A percentile compares a stretch with the other conserved stretches of the same genome.
phyloP scores from a whole-genome alignment of 2,113 vertebrate species.

The Emydocephalus ijimae region DNA sequence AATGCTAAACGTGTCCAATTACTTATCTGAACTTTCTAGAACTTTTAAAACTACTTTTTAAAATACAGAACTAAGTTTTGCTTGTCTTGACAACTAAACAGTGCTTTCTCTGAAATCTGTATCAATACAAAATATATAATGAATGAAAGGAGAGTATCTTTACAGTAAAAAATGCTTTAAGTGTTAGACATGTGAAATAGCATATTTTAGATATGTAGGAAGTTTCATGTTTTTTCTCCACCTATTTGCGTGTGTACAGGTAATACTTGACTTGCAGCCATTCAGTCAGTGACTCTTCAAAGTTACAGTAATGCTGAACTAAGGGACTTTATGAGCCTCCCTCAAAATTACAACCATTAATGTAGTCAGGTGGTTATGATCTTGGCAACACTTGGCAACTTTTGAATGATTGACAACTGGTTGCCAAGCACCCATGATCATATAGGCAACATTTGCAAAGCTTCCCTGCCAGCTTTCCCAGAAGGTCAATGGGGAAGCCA shows the following conservation, averaged over 20 bases:
- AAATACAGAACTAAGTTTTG: not conserved
- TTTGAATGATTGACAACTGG: not conserved
- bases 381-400: not conserved
- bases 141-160: not conserved
- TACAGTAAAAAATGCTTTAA: not conserved
- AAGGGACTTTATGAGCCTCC: not conserved
- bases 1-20: not conserved
- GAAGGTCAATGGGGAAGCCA: not conserved
- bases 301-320: not conserved
- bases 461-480: not conserved
- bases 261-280: not conserved
- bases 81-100: not conserved
- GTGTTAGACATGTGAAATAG: not conserved
- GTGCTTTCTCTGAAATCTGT: not conserved
- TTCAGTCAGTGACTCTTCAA: not conserved
- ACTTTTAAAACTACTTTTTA: not conserved
- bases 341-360: not conserved
- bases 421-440: not conserved
- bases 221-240: not conserved
- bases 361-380: not conserved
- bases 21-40: not conserved
- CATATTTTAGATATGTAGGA: not conserved
- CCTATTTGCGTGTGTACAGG: not conserved
- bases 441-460: not conserved
- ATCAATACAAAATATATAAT: not conserved